Evolutionary conservation across 1,140 invertebrate genomes (phyloP).

Genomic region (Danaus melanippus): DNA sequence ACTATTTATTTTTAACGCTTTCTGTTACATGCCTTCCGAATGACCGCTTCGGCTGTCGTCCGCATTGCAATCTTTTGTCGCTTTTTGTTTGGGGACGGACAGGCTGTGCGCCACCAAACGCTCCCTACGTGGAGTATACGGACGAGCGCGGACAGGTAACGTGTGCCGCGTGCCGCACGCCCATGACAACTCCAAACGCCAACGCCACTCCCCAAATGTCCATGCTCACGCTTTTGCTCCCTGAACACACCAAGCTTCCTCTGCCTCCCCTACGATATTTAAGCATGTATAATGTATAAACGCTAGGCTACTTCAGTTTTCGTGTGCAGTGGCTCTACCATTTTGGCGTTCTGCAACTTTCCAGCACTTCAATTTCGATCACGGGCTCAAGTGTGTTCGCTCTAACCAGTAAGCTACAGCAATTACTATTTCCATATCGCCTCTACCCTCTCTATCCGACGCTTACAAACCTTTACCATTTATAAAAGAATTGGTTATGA

Average conservation of each 20-base stretch:
- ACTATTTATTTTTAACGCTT: slow-evolving; percentile 70
- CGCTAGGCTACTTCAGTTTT: slow-evolving; percentile 16
- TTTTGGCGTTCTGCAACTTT: slow-evolving; percentile 10
- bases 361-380: slow-evolving; percentile 15
- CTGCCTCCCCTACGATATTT: slow-evolving; percentile 6
- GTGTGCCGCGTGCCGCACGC: slow-evolving; percentile 51
- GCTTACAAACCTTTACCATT: slow-evolving; percentile 13
- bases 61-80: slow-evolving; percentile 68
- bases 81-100: slow-evolving; percentile 62
- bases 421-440: slow-evolving; percentile 37
- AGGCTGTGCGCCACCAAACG: slow-evolving; percentile 82
- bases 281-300: slow-evolving; percentile 30
- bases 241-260: slow-evolving; percentile 8
- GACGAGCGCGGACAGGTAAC: slow-evolving; percentile 95
- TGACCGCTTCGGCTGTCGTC: slow-evolving; percentile 68
- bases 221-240: not conserved
- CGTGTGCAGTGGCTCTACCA: slow-evolving; percentile 2
- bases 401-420: slow-evolving; percentile 41
- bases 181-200: slow-evolving; percentile 5
- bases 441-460: slow-evolving; percentile 21
- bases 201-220: not conserved
- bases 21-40: slow-evolving; percentile 73
- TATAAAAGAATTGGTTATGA: slow-evolving; percentile 1
- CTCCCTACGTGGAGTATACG: slow-evolving; percentile 94
- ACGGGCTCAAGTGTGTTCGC: slow-evolving; percentile 37